Evolutionary conservation across 2,888 invertebrate species (phyloP).

Genomic region (Abrostola triplasia): DNA sequence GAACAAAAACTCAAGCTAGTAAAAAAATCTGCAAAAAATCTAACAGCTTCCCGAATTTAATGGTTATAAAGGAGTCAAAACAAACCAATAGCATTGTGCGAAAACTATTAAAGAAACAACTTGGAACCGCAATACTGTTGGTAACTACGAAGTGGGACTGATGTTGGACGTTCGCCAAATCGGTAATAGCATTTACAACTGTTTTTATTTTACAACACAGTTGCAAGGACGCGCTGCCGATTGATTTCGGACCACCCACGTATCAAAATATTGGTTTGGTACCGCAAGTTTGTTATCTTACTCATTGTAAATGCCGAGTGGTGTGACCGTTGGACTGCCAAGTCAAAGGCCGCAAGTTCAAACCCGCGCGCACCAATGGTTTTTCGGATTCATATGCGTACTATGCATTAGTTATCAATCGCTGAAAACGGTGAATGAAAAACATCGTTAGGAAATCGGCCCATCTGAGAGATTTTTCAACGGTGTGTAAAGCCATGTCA

Average conservation of each 20-base stretch:
- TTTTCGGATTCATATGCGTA: no score
- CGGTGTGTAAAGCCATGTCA: no score
- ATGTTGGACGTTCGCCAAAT: constrained; percentile 41
- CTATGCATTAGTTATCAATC: no score
- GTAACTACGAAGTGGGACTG: constrained; percentile 20
- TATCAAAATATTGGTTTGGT: constrained; percentile 23
- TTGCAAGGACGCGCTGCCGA: constrained; percentile 38
- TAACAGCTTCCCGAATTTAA: neutral
- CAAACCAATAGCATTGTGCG: constrained; percentile 5
- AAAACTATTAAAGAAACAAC: constrained; percentile 26
- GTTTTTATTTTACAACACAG: constrained; percentile 44
- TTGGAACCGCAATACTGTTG: constrained; percentile 16
- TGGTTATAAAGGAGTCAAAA: constrained; percentile 11
- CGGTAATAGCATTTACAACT: constrained; percentile 42
- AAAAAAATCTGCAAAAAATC: no score
- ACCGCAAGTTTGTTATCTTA: constrained; percentile 11
- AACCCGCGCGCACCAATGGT: no score
- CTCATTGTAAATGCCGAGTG: no score
- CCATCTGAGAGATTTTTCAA: no score
- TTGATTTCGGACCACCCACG: constrained; percentile 27
- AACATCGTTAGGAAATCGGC: no score
- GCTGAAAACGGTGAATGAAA: no score
- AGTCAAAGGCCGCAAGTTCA: no score
- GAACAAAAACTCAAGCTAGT: no score
- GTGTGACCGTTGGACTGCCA: no score